Conservation (phyloP, 35 echinoderm and acorn worm genomes). For the Lytechinus pictus region DNA sequence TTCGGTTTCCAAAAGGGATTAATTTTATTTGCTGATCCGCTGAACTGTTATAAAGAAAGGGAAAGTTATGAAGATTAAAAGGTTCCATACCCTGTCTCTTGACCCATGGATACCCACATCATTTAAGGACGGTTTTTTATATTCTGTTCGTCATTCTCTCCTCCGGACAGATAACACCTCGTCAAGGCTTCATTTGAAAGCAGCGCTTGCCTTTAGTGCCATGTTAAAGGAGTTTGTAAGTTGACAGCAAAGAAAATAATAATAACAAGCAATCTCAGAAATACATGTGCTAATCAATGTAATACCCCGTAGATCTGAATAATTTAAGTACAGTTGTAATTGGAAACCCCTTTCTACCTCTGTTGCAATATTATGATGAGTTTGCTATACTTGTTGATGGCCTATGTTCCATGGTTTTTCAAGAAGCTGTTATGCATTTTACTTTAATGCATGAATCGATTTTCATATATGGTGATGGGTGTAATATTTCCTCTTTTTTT, state of each 20-base stretch:
- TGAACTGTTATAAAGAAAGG: neutral
- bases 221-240: slow-evolving; percentile 58
- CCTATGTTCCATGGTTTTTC: neutral
- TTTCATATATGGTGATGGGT: neutral
- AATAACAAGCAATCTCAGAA: neutral
- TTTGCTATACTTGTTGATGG: neutral
- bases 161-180: slow-evolving; percentile 60
- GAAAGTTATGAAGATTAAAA: neutral
- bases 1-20: neutral
- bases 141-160: slow-evolving; percentile 58
- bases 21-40: neutral
- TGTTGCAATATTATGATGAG: neutral
- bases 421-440: neutral
- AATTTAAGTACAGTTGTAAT: neutral
- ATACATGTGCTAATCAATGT: neutral
- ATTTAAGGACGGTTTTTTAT: slow-evolving; percentile 9
- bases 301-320: neutral
- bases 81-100: neutral
- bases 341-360: neutral
- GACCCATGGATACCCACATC: neutral
- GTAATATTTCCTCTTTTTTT: neutral
- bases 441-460: neutral
- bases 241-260: slow-evolving; percentile 39
- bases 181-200: slow-evolving; percentile 49
- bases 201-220: slow-evolving; percentile 54